Evolutionary conservation across 2,888 invertebrate species (phyloP).

Genomic region (Julus scanicus): DNA sequence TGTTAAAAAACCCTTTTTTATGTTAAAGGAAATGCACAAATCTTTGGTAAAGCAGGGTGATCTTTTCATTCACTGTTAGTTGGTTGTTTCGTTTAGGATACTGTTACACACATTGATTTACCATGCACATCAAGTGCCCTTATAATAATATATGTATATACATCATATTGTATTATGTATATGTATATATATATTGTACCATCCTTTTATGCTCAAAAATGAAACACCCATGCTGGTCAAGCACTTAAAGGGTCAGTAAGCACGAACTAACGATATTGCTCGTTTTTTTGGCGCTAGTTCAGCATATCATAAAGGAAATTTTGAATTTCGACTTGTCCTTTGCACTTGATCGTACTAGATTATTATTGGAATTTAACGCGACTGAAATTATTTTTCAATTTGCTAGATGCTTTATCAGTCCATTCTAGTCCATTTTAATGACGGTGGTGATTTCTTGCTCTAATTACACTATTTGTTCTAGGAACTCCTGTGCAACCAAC

Average conservation of each 20-base stretch:
- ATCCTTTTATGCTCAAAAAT: slow-evolving; percentile 50
- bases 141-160: slow-evolving; percentile 50
- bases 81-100: slow-evolving; percentile 46
- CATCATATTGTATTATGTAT: slow-evolving; percentile 21
- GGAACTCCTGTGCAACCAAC: slow-evolving; percentile 9
- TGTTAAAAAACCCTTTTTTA: slow-evolving; percentile 27
- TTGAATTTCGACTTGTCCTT: background rate
- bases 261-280: background rate
- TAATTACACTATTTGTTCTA: slow-evolving; percentile 3
- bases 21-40: slow-evolving; percentile 34
- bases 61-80: slow-evolving; percentile 30
- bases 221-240: background rate
- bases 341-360: slow-evolving; percentile 5
- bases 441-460: background rate
- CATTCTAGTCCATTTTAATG: slow-evolving; percentile 42
- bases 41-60: slow-evolving; percentile 51
- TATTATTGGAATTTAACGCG: background rate
- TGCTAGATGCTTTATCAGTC: slow-evolving; percentile 22
- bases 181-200: slow-evolving; percentile 50
- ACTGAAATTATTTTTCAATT: slow-evolving; percentile 17
- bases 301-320: slow-evolving; percentile 30
- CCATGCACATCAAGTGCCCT: slow-evolving; percentile 51
- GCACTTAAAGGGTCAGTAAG: slow-evolving; percentile 5
- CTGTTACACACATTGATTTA: slow-evolving; percentile 40
- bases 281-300: slow-evolving; percentile 1